Base-by-base conservation (phyloP, 1,140 invertebrate genomes). In the Psix sp. region DNA sequence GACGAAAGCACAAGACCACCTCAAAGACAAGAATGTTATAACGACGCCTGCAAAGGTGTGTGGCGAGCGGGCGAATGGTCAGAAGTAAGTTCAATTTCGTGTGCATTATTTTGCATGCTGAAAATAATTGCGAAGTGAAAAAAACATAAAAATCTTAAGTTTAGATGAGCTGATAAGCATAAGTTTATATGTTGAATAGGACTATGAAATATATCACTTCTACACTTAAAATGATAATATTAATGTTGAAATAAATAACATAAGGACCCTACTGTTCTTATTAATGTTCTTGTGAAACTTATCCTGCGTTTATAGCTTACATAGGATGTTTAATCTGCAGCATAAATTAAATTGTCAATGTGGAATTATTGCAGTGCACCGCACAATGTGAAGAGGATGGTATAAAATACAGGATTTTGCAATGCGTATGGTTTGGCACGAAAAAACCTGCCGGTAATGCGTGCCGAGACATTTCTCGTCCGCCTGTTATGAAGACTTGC, bases 61-160 rank as follows among this genome's bases (percentile, higher is more conserved):
- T 97, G 95, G 95, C 90, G 91, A 74, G 92, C 93, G 7, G 94
- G 94, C 3, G 91, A 94, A 66, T 96, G 95, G 95, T 95, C 94
- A 16, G 92, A 95, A 90, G 95, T 96, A 87, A 85, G 80, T 83
- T 51, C 7, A 54, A 39, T 4, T 26, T 42, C 45, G 24, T 24
- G 13, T 33, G 5, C 31, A 33, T 33, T n/a, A n/a, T n/a, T n/a
- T n/a, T n/a, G n/a, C n/a, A n/a, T n/a, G n/a, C n/a, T n/a, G n/a
- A n/a, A n/a, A 29, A 10, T 29, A 2, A 1, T 29, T 29, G 2
- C 2, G 7, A 29, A n/a, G 7, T 29, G 26, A 3, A 7, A 29
- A 29, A 7, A 29, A 10, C n/a, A 6, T 39, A 17, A 5, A 39
- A 39, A 17, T 9, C 1, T 5, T 39, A 17, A 39, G 9, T 13